A percentile compares a stretch with the other conserved stretches of the same genome.
These are phyloP conservation scores for Eudorcas thomsonii DNA, from an alignment of 2,113 vertebrate species.

Conservation along the genomic window DNA sequence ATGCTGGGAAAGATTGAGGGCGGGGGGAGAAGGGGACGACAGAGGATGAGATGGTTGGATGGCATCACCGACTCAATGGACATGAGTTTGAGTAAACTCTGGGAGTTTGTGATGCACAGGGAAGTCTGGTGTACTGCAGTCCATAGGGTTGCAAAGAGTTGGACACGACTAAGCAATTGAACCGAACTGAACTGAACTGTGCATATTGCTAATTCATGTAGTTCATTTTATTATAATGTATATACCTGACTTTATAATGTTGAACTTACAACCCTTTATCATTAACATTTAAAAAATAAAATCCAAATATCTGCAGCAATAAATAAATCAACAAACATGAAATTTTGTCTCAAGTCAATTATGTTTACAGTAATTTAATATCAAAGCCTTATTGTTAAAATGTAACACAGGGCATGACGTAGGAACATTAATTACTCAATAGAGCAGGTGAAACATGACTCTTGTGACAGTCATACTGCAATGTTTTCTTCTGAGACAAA, in stretches of 20 bases:
- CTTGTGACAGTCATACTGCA: not conserved
- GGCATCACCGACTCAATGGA: not conserved
- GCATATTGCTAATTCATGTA: not conserved
- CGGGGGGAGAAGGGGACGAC: fast-evolving
- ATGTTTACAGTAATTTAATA: not conserved
- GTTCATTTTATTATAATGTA: not conserved
- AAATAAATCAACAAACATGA: not conserved
- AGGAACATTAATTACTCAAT: not conserved
- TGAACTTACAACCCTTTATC: not conserved
- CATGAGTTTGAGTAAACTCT: not conserved
- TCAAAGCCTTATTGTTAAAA: not conserved
- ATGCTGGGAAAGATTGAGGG: not conserved
- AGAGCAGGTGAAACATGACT: not conserved
- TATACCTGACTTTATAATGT: not conserved
- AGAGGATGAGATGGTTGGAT: not conserved
- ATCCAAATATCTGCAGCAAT: not conserved
- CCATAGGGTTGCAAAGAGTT: not conserved
- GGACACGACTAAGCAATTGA: not conserved
- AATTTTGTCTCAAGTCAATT: not conserved
- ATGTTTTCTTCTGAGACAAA: not conserved
- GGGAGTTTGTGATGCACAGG: not conserved
- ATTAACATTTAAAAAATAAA: not conserved
- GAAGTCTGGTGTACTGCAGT: not conserved
- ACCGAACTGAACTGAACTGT: not conserved
- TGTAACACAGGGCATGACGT: not conserved